Conservation (phyloP, 1,140 invertebrate genomes). For the Planococcus citri region DNA sequence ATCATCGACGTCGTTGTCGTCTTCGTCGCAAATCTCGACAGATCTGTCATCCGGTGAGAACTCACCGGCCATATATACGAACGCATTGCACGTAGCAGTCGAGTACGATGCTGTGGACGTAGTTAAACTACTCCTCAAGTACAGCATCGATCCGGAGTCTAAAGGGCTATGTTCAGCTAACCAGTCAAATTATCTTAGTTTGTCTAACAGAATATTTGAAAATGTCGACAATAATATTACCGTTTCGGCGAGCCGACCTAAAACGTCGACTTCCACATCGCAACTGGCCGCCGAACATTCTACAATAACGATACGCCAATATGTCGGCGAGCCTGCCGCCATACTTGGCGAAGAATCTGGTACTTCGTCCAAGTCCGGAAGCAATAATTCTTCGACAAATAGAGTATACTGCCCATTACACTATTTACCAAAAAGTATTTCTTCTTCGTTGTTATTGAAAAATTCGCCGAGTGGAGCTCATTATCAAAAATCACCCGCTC, state of each 20-base stretch:
- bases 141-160: conserved; percentile 43
- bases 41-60: conserved; percentile 18
- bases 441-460: neutral
- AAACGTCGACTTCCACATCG: conserved; percentile 26
- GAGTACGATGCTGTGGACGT: conserved; percentile 43
- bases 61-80: conserved; percentile 39
- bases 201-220: neutral
- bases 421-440: neutral
- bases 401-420: neutral
- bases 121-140: conserved; percentile 40
- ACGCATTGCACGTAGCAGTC: conserved; percentile 44
- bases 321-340: conserved; percentile 11
- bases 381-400: neutral
- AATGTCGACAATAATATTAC: neutral
- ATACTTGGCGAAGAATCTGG: neutral
- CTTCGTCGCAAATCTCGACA: conserved; percentile 10
- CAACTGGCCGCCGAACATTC: conserved; percentile 24
- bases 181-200: neutral
- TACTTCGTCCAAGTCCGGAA: neutral
- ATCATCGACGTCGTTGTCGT: conserved; percentile 20
- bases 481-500: neutral
- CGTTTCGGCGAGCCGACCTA: conserved; percentile 32
- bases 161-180: conserved; percentile 30
- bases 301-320: neutral
- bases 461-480: neutral